Conservation (phyloP, 1,140 invertebrate species). For the Helicorthomorpha holstii region DNA sequence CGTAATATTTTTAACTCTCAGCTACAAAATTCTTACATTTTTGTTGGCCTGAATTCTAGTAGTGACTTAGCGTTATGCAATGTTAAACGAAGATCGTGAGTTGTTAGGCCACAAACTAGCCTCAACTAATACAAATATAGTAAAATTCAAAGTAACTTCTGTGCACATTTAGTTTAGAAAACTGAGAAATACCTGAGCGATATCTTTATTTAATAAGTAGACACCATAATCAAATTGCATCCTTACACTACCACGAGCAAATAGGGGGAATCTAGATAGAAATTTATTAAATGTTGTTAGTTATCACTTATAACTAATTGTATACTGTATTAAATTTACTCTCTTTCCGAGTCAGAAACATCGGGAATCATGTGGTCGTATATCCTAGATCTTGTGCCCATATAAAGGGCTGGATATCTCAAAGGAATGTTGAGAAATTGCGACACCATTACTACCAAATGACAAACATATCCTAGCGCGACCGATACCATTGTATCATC, state of each 20-base stretch:
- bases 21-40: too few relatives aligned
- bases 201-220: constrained; percentile 73
- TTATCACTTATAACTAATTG: background rate
- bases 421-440: constrained; percentile 61
- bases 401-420: constrained; percentile 54
- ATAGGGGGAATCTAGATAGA: constrained; percentile 51
- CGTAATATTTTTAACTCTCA: too few relatives aligned
- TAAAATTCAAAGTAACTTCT: background rate
- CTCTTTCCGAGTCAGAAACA: constrained; percentile 50
- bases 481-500: constrained; percentile 50
- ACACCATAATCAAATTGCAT: constrained; percentile 64
- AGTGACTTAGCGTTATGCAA: constrained; percentile 49
- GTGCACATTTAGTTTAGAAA: background rate
- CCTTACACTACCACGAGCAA: constrained; percentile 50
- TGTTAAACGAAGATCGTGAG: constrained; percentile 49
- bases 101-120: constrained; percentile 49
- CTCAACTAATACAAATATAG: constrained; percentile 36
- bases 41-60: constrained; percentile 30
- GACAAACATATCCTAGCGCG: constrained; percentile 61
- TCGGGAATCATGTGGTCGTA: constrained; percentile 52
- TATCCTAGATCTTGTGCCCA: constrained; percentile 56
- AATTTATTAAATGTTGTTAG: background rate
- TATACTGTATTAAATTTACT: constrained; percentile 26
- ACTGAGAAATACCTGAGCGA: constrained; percentile 29
- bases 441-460: constrained; percentile 58